phyloP scores from a whole-genome alignment of 1,140 invertebrate genomes.

The Tachypleus tridentatus region DNA sequence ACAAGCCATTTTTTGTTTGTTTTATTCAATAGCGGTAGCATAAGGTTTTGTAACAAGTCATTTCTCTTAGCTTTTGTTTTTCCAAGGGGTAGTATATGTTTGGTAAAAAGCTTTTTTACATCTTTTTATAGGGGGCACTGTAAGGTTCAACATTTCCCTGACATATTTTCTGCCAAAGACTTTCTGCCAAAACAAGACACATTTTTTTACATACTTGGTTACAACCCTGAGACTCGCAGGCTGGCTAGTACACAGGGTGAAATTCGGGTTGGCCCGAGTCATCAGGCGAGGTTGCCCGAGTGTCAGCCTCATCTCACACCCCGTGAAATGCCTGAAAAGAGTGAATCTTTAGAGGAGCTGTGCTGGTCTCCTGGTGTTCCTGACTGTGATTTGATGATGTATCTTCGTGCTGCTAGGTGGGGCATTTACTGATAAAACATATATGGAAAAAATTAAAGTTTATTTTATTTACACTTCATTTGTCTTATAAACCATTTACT shows the following conservation, averaged over 20 bases:
- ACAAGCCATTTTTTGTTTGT: too few species aligned
- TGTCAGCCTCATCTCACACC: constrained; percentile 50
- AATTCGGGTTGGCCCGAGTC: constrained; percentile 85
- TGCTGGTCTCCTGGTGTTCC: constrained; percentile 82
- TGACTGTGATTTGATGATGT: constrained; percentile 93
- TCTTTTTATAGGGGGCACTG: constrained; percentile 36
- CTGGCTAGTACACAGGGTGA: constrained; percentile 78
- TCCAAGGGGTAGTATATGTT: too few species aligned
- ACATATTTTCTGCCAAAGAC: constrained; percentile 36
- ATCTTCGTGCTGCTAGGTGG: constrained; percentile 68
- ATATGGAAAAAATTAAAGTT: too few species aligned
- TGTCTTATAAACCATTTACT: too few species aligned
- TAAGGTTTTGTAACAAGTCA: too few species aligned
- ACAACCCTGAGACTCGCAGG: constrained; percentile 26
- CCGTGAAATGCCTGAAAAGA: constrained; percentile 57
- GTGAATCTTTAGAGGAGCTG: constrained; percentile 69
- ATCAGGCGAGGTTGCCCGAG: constrained; percentile 72
- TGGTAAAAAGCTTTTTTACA: constrained; percentile 2
- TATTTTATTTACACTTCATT: too few species aligned
- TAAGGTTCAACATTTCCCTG: constrained; percentile 40
- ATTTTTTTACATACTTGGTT: constrained; percentile 26
- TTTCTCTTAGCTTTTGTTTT: too few species aligned
- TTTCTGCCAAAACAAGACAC: constrained; percentile 32
- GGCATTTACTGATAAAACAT: too few species aligned
- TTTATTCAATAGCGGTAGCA: too few species aligned